Base-by-base conservation (phyloP, 1,140 invertebrate genomes). In the Tetramorium alpestre region DNA sequence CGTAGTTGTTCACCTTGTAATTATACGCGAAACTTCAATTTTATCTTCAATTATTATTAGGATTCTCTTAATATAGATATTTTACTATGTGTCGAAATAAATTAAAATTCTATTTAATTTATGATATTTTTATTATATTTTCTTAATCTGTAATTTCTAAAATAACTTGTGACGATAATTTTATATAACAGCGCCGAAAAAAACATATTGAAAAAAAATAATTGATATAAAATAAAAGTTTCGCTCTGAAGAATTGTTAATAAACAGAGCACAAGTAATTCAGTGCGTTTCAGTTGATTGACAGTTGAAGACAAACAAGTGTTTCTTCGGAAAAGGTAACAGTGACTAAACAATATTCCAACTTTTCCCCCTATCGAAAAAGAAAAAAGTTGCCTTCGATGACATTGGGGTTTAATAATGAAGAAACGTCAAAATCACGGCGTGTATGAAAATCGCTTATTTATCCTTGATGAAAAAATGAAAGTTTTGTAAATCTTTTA, bases 261-360 rank as follows among this genome's bases (percentile, higher is more conserved):
- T 65, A 51, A 62, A 84, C 60, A 73, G 16, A 58, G 47, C 33
- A 65, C 64, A 73, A 38, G 76, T 91, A 91, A 92, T 93, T 90
- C 88, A 70, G 51, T 22, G 91, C 91, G 82, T 94, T 93, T 92
- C 60, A 10, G 8, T 5, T 88, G 87, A 93, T 89, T 91, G 91
- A 91, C 87, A 86, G 22, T 69, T 56, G 87, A 90, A 91, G 33
- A 38, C 22, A 76, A 11, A 58, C 38, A 62, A 70, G 5, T 41
- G 58, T 72, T 75, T 8, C 22, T n/a, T 2, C 6, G 2, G 44
- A 11, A 47, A 86, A 67, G 4, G 16, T 13, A 25, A 11, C 38
- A 0, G 47, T 22, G 18, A 41, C 25, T 65, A 89, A 92, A 91
- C 90, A 92, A 91, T 86, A 56, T 51, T 13, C 16, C 22, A 91